Percentiles rank a stretch among this genome's conserved stretches.
These are phyloP conservation scores for Drosophila paramelanica DNA, from an alignment of 2,888 invertebrate genomes.

Conservation along the genomic window DNA sequence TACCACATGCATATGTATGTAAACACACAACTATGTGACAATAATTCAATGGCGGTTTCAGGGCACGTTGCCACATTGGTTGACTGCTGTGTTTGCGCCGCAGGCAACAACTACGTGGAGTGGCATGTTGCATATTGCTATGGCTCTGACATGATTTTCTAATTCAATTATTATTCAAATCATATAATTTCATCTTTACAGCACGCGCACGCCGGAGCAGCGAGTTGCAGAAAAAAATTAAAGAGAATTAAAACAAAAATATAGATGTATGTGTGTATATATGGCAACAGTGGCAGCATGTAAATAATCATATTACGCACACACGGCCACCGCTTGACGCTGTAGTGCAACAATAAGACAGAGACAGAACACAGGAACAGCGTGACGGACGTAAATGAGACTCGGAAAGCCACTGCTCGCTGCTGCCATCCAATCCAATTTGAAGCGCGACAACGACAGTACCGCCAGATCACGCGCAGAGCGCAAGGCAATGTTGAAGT, in stretches of 20 bases:
- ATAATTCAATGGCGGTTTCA: constrained; percentile 24
- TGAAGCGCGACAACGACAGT: constrained; percentile 20
- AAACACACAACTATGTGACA: constrained; percentile 22
- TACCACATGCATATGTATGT: constrained; percentile 5
- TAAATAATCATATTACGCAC: constrained; percentile 71
- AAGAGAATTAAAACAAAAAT: constrained; percentile 2
- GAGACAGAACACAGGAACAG: not conserved
- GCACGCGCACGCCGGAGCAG: constrained; percentile 27
- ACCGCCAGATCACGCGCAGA: constrained; percentile 56
- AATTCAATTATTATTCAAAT: constrained; percentile 85
- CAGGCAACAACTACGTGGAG: constrained; percentile 11
- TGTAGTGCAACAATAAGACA: constrained; percentile 11
- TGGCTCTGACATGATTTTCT: constrained; percentile 74
- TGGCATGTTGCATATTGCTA: constrained; percentile 28
- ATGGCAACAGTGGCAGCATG: constrained; percentile 50
- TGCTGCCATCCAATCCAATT: constrained; percentile 42
- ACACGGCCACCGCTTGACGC: constrained; percentile 38
- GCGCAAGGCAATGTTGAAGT: constrained; percentile 47
- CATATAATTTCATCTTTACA: constrained; percentile 82
- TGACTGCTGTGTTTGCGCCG: constrained; percentile 18
- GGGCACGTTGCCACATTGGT: constrained; percentile 14
- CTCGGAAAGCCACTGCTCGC: constrained; percentile 33
- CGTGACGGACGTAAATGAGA: constrained; percentile 9
- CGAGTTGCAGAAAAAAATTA: constrained; percentile 6
- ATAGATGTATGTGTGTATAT: no score